Base-by-base conservation (phyloP, 2,113 vertebrate species). In the Grammomys dolichurus region DNA sequence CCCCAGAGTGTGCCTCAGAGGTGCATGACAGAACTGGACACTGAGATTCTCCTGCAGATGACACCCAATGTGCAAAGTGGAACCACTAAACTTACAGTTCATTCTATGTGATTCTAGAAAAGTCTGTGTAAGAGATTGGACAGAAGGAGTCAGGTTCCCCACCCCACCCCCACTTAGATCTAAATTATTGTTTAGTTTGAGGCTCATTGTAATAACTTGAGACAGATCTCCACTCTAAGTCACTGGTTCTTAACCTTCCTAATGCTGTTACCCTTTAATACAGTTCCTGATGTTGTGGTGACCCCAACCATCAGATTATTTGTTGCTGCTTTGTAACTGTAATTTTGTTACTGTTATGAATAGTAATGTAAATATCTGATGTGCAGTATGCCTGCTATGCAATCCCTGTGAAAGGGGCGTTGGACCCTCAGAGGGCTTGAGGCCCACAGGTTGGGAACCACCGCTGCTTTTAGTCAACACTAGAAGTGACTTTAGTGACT, bases 101-200 rank as follows among this genome's bases (percentile, higher is more conserved):
- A 69, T 88, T 95, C 89, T 90, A 17, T 77, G 33, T 5, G 3
- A 93, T 91, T 95, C 60, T 75, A 92, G 51, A 90, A 92, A 89
- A 40, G 85, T 51, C 40, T 31, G 46, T 46, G 11, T 63, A 87
- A 87, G 28, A 75, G 54, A 72, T 9, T 88, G 48, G 22, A n/a
- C 20, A 78, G 40, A 90, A 90, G 76, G 72, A 77, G 17, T 22
- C 28, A 40, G 1, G 43, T 22, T 46, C 12, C 58, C n/a, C 17
- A 72, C 33, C 51, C 46, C 40, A 40, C 40, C 20, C 19, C 33
- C 12, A 33, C 40, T 10, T 10, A 24, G 17, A 72, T 93, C 43
- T 80, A 87, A 87, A 43, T 19, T 78, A 89, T 22, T 24, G 87
- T 7, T 84, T 92, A 16, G 36, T 89, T 77, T 33, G 63, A 48